These are phyloP conservation scores for Ichneumoninae sp. DNA, from an alignment of 2,888 invertebrate species.

Conservation along the genomic window DNA sequence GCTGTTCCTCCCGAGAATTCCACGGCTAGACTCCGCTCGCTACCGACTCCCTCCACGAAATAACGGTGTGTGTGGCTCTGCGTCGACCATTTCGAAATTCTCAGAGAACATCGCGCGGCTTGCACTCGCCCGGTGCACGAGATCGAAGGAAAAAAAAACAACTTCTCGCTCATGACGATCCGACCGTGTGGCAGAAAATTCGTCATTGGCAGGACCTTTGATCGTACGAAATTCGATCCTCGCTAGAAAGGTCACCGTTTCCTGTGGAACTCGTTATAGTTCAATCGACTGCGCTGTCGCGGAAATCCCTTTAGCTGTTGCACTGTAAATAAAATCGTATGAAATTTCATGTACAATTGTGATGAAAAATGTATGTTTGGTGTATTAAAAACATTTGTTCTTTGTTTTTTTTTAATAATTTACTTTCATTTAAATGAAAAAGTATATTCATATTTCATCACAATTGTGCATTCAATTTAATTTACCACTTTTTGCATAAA, in stretches of 20 bases:
- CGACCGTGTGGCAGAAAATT: not conserved
- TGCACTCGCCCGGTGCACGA: slow-evolving; percentile 6
- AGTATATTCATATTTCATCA: too few species aligned
- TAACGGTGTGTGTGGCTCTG: slow-evolving; percentile 33
- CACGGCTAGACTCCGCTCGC: slow-evolving; percentile 27
- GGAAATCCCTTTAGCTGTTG: not conserved
- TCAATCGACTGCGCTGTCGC: not conserved
- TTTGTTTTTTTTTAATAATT: too few species aligned
- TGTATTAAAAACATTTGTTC: too few species aligned
- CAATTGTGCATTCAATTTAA: too few species aligned
- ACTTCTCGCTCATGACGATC: not conserved
- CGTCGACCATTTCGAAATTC: slow-evolving; percentile 48
- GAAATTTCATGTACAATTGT: too few species aligned
- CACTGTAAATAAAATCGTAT: too few species aligned
- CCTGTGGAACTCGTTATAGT: not conserved
- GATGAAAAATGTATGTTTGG: too few species aligned
- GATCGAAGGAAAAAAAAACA: not conserved
- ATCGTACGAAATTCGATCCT: not conserved
- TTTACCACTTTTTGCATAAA: too few species aligned
- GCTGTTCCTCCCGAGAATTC: slow-evolving; percentile 59
- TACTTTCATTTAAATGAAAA: too few species aligned
- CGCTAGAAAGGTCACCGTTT: not conserved
- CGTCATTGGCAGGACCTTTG: not conserved
- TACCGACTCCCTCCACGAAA: slow-evolving; percentile 45
- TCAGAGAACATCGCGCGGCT: slow-evolving; percentile 34